Evolutionary conservation across 2,888 invertebrate species (phyloP).

Genomic region (Drosophila setosimentum): DNA sequence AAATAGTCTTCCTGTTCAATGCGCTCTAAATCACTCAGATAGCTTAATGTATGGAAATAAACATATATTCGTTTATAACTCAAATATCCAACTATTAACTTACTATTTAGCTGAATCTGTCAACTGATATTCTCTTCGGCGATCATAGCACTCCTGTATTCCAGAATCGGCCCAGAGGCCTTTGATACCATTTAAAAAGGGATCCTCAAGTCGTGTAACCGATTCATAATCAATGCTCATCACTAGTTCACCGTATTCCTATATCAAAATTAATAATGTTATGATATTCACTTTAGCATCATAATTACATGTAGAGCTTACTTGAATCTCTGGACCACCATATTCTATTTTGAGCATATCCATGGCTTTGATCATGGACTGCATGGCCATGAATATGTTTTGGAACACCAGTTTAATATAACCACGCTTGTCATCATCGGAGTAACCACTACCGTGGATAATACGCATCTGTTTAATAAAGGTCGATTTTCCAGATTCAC

Average conservation of each 20-base stretch:
- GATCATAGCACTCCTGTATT: conserved; percentile 99
- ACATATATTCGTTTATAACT: neutral
- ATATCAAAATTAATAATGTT: conserved; percentile 87
- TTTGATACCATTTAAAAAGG: conserved; percentile 98
- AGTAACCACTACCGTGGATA: conserved; percentile 99
- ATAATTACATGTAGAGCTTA: conserved; percentile 86
- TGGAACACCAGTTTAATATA: conserved; percentile 99
- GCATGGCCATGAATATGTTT: conserved; percentile 99
- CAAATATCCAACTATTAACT: conserved; percentile 85
- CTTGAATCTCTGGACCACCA: conserved; percentile 94
- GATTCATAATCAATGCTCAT: conserved; percentile 99
- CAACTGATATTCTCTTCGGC: conserved; percentile 99
- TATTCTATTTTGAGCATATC: conserved; percentile 98
- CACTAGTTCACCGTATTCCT: conserved; percentile 98
- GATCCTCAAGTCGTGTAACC: conserved; percentile 98
- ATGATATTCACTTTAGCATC: neutral
- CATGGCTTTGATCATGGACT: conserved; percentile 99
- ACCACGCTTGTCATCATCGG: conserved; percentile 99
- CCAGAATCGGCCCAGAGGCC: conserved; percentile 97
- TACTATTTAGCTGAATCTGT: conserved; percentile 99
- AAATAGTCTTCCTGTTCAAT: conserved; percentile 96
- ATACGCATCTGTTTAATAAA: conserved; percentile 99
- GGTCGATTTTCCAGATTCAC: conserved; percentile 99
- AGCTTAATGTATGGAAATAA: conserved; percentile 88
- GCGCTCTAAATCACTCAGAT: conserved; percentile 97